These are phyloP conservation scores for Tachyglossus aculeatus DNA, from an alignment of 2,797 vertebrate genomes.

Conservation along the genomic window DNA sequence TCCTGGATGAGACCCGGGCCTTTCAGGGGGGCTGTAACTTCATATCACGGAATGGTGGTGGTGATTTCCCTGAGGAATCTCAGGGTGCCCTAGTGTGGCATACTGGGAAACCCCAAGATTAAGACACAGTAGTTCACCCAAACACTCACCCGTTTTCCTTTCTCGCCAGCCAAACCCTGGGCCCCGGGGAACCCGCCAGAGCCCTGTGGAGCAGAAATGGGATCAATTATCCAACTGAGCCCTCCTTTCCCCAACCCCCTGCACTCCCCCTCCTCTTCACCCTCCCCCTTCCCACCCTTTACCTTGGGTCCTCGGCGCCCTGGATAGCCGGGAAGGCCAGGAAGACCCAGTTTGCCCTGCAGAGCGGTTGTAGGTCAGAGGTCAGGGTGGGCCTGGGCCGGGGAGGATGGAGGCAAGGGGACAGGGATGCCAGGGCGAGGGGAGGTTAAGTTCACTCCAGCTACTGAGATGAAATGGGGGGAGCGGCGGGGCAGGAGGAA, in stretches of 20 bases:
- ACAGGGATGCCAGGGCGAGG: fast-evolving
- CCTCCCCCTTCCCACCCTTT: constrained; percentile 35
- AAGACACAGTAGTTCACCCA: no score
- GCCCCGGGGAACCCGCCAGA: constrained; percentile 84
- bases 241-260: background rate
- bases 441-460: background rate
- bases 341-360: constrained; percentile 91
- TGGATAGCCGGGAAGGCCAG: constrained; percentile 91
- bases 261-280: background rate
- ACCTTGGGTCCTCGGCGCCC: constrained; percentile 92
- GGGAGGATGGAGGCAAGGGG: background rate
- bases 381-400: background rate
- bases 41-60: no score
- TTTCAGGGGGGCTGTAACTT: no score
- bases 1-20: no score
- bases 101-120: no score
- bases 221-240: background rate
- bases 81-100: no score
- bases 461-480: no score
- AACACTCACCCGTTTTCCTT: constrained; percentile 90
- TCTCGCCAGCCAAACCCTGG: constrained; percentile 83
- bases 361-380: background rate
- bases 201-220: constrained; percentile 73
- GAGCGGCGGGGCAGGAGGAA: background rate
- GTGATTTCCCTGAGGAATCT: no score